These are phyloP conservation scores for Procambarus virginalis DNA, from an alignment of 1,140 invertebrate genomes.

Conservation along the genomic window DNA sequence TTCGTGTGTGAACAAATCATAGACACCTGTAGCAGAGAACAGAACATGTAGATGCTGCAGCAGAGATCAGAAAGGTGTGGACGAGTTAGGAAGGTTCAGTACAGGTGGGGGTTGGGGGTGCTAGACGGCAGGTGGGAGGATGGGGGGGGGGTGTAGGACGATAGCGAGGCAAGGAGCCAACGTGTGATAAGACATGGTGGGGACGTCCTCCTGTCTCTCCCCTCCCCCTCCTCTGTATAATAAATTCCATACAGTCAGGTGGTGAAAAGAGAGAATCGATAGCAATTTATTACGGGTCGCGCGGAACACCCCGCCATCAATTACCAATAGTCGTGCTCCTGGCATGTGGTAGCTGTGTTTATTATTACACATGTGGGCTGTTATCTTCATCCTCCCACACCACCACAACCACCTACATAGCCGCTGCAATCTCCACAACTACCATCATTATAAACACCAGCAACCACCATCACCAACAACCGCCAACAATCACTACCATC, in stretches of 20 bases:
- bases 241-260: conserved; percentile 38
- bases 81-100: too few relatives aligned
- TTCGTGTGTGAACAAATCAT: neutral
- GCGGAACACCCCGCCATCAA: conserved; percentile 1
- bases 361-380: neutral
- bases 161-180: neutral
- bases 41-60: too few relatives aligned
- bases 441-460: too few relatives aligned
- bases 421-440: too few relatives aligned
- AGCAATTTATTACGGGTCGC: conserved; percentile 13
- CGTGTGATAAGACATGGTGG: neutral
- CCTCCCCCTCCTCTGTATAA: neutral
- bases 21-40: too few relatives aligned
- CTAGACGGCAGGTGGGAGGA: neutral
- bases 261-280: conserved; percentile 27
- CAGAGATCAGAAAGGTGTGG: too few relatives aligned
- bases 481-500: too few relatives aligned
- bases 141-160: neutral
- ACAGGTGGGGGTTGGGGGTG: neutral
- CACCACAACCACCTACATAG: neutral
- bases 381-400: neutral
- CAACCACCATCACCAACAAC: too few relatives aligned
- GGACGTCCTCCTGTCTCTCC: neutral
- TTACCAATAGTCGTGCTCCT: conserved; percentile 12
- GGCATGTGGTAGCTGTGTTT: neutral